Base-by-base conservation (phyloP, 2,888 invertebrate species). In the Embidobia sp. region DNA sequence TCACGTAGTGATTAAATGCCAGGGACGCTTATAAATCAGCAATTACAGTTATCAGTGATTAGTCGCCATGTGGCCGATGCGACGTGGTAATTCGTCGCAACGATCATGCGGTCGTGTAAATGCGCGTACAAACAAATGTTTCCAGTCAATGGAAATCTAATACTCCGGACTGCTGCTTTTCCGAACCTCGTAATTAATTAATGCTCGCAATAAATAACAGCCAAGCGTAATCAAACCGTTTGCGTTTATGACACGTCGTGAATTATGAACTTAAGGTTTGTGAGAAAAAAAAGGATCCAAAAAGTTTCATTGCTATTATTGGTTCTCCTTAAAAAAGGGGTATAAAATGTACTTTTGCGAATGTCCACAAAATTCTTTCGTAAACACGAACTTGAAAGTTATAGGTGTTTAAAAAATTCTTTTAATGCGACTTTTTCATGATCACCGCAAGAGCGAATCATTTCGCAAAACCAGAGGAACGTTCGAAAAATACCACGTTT, bases 11-110 rank as follows among this genome's bases (percentile, higher is more conserved):
- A 80, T 79, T 77, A 70, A 79, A 27, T 59, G 77, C 51, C 49
- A 57, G 59, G 73, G 64, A 73, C 29, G 61, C 59, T 63, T 70
- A 78, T 80, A 79, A 79, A 80, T 80, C 78, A 78, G 46, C 77
- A 79, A 74, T 77, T 76, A 79, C 70, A 76, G 78, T 80, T 80
- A 70, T 77, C 77, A 74, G 31, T 75, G 77, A 79, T 78, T 79
- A 79, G 69, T 75, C 66, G 59, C 35, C 35, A 69, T 44, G 51
- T 37, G 46, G 72, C 42, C 51, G 69, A 74, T 46, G 63, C 49
- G 66, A 11, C 40, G 31, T 53, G 2, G 55, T 35, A 27, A 57
- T 51, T 64, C 64, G 49, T 66, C 51, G 73, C 57, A 19, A 66
- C 42, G 18, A 46, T 42, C 48, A 48, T 35, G 44, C 19, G 29